These are phyloP conservation scores for Cloeon dipterum DNA, from an alignment of 2,888 invertebrate genomes.

Conservation along the genomic window DNA sequence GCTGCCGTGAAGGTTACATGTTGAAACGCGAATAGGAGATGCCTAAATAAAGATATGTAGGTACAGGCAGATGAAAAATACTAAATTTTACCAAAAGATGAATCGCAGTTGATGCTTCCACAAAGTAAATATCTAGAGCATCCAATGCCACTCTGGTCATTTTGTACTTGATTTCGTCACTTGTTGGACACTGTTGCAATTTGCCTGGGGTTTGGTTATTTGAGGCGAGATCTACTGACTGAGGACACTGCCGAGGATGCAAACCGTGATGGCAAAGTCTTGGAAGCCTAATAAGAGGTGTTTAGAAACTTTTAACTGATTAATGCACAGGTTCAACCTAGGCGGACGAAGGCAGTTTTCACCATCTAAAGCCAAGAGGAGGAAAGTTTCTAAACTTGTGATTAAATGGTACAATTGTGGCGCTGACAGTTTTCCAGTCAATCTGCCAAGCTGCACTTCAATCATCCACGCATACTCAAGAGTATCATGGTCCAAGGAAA, in stretches of 20 bases:
- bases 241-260: conserved; percentile 39
- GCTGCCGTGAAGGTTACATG: conserved; percentile 86
- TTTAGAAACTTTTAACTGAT: too few species aligned
- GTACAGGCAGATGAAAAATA: neutral
- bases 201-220: neutral
- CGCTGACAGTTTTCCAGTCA: conserved; percentile 73
- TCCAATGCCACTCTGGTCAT: conserved; percentile 79
- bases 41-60: conserved; percentile 20
- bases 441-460: conserved; percentile 80
- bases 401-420: conserved; percentile 74
- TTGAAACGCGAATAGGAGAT: conserved; percentile 67
- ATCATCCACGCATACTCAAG: conserved; percentile 95
- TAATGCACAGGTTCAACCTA: too few species aligned
- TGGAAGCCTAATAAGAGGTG: too few species aligned
- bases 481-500: conserved; percentile 78
- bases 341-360: conserved; percentile 81
- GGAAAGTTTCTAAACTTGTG: conserved; percentile 69
- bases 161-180: conserved; percentile 76
- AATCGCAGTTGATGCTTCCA: conserved; percentile 69
- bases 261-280: conserved; percentile 61
- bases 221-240: conserved; percentile 25
- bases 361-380: conserved; percentile 61
- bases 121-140: conserved; percentile 70
- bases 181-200: conserved; percentile 38
- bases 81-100: conserved; percentile 45